These are phyloP conservation scores for Gymnocheta viridis DNA, from an alignment of 2,888 invertebrate species.

Conservation along the genomic window DNA sequence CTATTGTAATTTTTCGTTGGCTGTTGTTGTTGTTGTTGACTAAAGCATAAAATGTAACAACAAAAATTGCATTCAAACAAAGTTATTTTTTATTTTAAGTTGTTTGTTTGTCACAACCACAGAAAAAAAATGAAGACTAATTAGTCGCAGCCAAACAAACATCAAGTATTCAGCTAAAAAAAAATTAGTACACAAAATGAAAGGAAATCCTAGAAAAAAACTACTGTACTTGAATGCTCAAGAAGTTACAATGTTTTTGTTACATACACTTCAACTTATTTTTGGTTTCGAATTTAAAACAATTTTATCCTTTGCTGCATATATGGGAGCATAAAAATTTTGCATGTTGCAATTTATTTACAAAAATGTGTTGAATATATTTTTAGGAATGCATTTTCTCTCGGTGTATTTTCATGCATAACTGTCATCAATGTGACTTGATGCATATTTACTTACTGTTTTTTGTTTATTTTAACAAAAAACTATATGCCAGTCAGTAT, in stretches of 20 bases:
- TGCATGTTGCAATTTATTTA: no score
- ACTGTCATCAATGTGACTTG: neutral
- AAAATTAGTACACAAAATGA: neutral
- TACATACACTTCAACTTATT: neutral
- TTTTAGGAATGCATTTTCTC: neutral
- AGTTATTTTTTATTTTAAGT: constrained; percentile 41
- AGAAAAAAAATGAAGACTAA: constrained; percentile 50
- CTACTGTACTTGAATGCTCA: neutral
- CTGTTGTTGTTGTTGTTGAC: neutral
- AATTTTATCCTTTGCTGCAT: no score
- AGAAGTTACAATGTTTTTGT: neutral
- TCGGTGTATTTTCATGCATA: constrained; percentile 10
- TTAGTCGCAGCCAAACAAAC: constrained; percentile 58
- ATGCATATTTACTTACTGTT: constrained; percentile 15
- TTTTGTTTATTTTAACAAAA: neutral
- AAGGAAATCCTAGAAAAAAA: neutral
- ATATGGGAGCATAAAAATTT: no score
- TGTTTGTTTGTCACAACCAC: constrained; percentile 32
- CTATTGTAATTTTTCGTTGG: constrained; percentile 18
- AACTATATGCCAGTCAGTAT: constrained; percentile 13
- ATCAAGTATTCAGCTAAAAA: constrained; percentile 36
- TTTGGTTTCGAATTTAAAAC: neutral
- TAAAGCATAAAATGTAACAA: constrained; percentile 1
- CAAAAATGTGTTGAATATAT: no score
- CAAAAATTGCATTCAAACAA: constrained; percentile 50